Base-by-base conservation (phyloP, 2,888 invertebrate genomes). In the Drepana falcataria region DNA sequence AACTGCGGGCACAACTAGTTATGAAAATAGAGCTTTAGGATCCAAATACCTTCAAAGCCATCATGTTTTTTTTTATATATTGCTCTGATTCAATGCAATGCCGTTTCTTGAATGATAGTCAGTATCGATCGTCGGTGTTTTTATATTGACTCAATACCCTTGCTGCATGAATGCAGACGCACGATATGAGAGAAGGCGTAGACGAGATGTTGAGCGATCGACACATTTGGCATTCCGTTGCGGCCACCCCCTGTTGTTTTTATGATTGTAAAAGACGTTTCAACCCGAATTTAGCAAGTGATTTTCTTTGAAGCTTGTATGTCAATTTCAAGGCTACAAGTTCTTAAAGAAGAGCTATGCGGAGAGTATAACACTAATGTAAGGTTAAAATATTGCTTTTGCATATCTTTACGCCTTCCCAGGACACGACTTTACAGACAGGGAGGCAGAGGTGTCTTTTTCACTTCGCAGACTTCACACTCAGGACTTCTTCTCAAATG, bases 91-190 rank as follows among this genome's bases (percentile, higher is more conserved):
- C 59, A 55, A 53, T 53, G 55, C 63, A 65, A 64, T 58, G 66
- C 62, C 66, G 68, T 64, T 61, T 56, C 55, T 49, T 59, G 78
- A 79, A 74, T 80, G 79, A 77, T 78, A 68, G 63, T 58, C 63
- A 56, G 61, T 59, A 53, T 56, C 65, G 58, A 58, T 59, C 56
- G 59, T 56, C 68, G 64, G 68, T 69, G 72, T 74, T 79, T 80
- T 80, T 81, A 81, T 81, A 81, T 79, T 64, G 65, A 63, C 66
- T 66, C 58, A 56, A 66, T 73, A 64, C 75, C 71, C 71, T 59
- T 21, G 40, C 47, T 34, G 21, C 54, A 60, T 65, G 65, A 75
- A 73, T 74, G 76, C 21, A 21, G 21, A 21, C 76, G 72, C 66
- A 59, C 69, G 69, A 68, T 68, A 75, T 73, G 67, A 66, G 64